Conservation (phyloP, 2,888 invertebrate species). For the Epirrhoe alternata region DNA sequence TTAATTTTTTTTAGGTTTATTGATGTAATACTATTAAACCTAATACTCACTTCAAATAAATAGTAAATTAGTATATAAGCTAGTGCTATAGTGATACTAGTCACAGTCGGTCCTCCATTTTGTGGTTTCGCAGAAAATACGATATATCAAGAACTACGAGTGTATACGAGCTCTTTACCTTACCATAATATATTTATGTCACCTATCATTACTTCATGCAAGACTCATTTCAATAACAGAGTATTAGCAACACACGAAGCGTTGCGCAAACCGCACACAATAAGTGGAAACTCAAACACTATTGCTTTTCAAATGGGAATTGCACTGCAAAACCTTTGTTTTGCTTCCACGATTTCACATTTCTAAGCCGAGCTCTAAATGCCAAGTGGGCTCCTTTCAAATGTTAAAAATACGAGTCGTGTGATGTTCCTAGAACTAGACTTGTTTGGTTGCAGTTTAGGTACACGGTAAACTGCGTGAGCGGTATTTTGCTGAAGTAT, state of each 20-base stretch:
- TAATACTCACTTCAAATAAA: too few species aligned
- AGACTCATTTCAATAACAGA: slow-evolving; percentile 21
- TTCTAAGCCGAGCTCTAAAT: slow-evolving; percentile 17
- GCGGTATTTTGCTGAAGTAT: neutral
- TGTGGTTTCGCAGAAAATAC: too few species aligned
- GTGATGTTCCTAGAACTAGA: slow-evolving; percentile 26
- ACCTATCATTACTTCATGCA: slow-evolving; percentile 13
- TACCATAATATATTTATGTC: neutral
- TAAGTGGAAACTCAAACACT: slow-evolving; percentile 21
- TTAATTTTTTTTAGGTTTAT: too few species aligned
- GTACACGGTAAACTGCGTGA: slow-evolving; percentile 50
- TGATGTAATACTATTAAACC: too few species aligned
- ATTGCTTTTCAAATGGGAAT: slow-evolving; percentile 20
- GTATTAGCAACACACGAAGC: slow-evolving; percentile 16
- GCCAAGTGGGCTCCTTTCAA: slow-evolving; percentile 31
- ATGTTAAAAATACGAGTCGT: slow-evolving; percentile 39
- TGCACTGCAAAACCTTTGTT: slow-evolving; percentile 18
- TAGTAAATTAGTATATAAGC: too few species aligned
- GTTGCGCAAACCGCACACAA: slow-evolving; percentile 26
- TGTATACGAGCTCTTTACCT: neutral
- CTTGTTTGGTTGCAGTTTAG: slow-evolving; percentile 45
- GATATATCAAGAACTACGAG: too few species aligned
- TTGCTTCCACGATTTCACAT: slow-evolving; percentile 24
- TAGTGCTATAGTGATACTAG: too few species aligned
- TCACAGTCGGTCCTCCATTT: too few species aligned